Conservation (phyloP, 2,888 invertebrate species). For the Hecatera dysodea region DNA sequence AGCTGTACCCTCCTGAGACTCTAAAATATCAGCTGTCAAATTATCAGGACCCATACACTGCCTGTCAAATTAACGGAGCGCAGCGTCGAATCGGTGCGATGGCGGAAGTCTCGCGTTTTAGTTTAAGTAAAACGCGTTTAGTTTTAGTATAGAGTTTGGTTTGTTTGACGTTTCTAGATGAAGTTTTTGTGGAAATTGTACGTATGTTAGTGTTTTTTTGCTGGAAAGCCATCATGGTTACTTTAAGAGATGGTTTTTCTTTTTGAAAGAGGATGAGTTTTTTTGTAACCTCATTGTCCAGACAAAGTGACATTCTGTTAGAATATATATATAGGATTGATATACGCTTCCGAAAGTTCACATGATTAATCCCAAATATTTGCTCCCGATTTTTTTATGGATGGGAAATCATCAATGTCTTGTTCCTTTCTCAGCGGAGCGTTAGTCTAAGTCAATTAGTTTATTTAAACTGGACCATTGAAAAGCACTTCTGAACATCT, state of each 20-base stretch:
- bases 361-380: too few relatives aligned
- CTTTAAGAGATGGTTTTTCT: background rate
- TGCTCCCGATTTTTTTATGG: too few relatives aligned
- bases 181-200: background rate
- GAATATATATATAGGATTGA: too few relatives aligned
- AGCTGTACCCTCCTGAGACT: background rate
- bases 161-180: conserved; percentile 4
- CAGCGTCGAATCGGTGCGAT: background rate
- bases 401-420: too few relatives aligned
- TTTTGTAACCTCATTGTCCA: background rate
- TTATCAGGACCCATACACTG: conserved; percentile 20
- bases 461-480: too few relatives aligned
- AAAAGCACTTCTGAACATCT: too few relatives aligned
- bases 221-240: too few relatives aligned
- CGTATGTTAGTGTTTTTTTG: background rate
- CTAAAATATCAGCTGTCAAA: conserved; percentile 45
- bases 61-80: conserved; percentile 32
- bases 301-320: too few relatives aligned
- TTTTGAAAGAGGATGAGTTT: background rate
- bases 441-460: too few relatives aligned
- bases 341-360: too few relatives aligned
- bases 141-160: background rate
- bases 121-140: background rate
- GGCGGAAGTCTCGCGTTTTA: conserved; percentile 9
- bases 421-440: too few relatives aligned